Evolutionary conservation across 2,888 invertebrate genomes (phyloP).

Genomic region (Erebia ligea): DNA sequence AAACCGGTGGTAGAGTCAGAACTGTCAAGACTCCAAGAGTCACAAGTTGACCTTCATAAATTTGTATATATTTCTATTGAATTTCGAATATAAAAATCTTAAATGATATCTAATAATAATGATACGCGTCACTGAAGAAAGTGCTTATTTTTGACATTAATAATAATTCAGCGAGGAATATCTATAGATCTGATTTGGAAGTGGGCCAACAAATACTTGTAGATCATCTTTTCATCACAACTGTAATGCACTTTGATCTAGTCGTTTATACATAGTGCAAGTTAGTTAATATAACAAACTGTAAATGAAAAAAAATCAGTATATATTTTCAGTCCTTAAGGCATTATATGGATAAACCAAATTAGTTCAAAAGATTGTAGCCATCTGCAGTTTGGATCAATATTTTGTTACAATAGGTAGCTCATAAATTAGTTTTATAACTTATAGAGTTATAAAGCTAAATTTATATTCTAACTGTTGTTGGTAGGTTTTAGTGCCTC

Average conservation of each 20-base stretch:
- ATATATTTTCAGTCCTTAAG: neutral
- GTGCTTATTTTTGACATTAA: slow-evolving; percentile 44
- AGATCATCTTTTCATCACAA: slow-evolving; percentile 48
- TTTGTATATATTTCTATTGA: too few species aligned
- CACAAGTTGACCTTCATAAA: too few species aligned
- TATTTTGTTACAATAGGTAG: neutral
- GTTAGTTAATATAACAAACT: neutral
- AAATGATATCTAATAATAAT: slow-evolving; percentile 11
- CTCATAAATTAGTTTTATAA: neutral
- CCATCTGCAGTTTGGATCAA: neutral
- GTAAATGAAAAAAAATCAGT: neutral
- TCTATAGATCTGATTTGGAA: slow-evolving; percentile 43
- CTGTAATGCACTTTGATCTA: slow-evolving; percentile 40
- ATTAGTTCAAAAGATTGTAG: neutral
- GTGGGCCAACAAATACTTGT: slow-evolving; percentile 44
- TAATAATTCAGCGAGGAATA: slow-evolving; percentile 44
- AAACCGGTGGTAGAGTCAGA: too few species aligned
- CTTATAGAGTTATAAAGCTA: slow-evolving; percentile 1
- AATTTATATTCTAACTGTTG: neutral
- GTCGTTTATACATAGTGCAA: neutral
- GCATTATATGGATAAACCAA: neutral
- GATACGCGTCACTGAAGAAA: slow-evolving; percentile 41
- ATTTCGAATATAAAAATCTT: too few species aligned
- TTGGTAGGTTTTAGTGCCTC: neutral
- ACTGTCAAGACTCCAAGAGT: too few species aligned